Percentiles rank a stretch among this genome's conserved stretches.
Conservation (phyloP, 2,888 invertebrate genomes). For the Synergus itoensis region DNA sequence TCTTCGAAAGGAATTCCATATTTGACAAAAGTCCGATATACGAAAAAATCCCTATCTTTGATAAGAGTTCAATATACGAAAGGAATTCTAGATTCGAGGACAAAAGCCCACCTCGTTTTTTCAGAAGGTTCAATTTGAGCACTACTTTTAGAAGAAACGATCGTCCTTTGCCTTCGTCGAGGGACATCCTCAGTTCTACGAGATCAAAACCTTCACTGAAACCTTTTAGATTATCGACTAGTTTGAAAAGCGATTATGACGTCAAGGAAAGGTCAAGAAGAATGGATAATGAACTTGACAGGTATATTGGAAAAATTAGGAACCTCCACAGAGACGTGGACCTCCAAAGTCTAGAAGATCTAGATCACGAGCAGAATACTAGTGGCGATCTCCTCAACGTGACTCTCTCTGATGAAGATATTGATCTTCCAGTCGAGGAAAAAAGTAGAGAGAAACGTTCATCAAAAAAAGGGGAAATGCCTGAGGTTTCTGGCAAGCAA, state of each 20-base stretch:
- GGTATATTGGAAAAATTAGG: conserved; percentile 68
- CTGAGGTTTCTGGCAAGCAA: conserved; percentile 16
- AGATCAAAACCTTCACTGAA: background rate
- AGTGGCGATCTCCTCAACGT: conserved; percentile 71
- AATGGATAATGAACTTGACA: conserved; percentile 67
- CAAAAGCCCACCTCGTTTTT: conserved; percentile 17
- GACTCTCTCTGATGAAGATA: conserved; percentile 63
- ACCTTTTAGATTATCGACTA: background rate
- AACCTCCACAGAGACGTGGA: conserved; percentile 63
- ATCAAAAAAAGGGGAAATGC: conserved; percentile 47
- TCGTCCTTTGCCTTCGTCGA: conserved; percentile 8
- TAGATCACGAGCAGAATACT: conserved; percentile 70
- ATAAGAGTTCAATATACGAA: conserved; percentile 2
- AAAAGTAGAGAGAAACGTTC: conserved; percentile 51
- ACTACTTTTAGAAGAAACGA: conserved; percentile 23
- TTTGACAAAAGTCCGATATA: background rate
- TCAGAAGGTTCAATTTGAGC: conserved; percentile 16
- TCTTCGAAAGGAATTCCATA: background rate
- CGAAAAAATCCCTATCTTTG: background rate
- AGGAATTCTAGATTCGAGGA: conserved; percentile 4
- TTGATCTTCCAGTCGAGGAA: conserved; percentile 54
- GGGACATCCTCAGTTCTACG: conserved; percentile 8
- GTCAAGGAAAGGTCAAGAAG: conserved; percentile 15
- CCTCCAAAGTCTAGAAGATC: conserved; percentile 61
- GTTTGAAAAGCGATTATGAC: conserved; percentile 26